Evolutionary conservation across 64 coral and sea anemone species (phyloP), one percentile per base, ranked within the genome.

Genomic region (Actinia equina): DNA sequence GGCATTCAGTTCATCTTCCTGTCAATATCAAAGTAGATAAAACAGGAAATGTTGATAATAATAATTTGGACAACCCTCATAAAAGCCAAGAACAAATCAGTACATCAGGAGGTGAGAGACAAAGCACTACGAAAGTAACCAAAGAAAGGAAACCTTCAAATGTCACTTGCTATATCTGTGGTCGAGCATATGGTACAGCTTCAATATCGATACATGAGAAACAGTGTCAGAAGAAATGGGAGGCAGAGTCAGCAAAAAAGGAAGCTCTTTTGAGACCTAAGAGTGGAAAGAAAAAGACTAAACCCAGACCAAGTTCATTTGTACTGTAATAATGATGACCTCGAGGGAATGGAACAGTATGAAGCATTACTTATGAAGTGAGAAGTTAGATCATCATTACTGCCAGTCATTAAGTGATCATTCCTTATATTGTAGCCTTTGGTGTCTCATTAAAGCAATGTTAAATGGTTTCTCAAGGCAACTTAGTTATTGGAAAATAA

Each of bases 201-300:
- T 99, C 97, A 65, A 92, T 93, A 74, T 84, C 85, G 70, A 93
- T 99, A 59, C 97, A 99, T 59, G 97, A 99, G 64, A 99, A 95
- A 93, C 93, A 99, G 64, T 99, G 97, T 91, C 60, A 88, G 43
- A 98, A 92, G 70, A 98, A 89, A 61, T 86, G 82, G 92, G 77
- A 92, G 41, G 92, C 81, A 56, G 59, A 83, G 0, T 85, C 88
- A 41, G 78, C 84, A 52, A 87, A 77, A 46, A 94, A 91, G 52
- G 89, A 99, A 52, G 88, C 92, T n/a, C 85, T 84, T 57, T 44
- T 85, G 74, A 88, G 70, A 55, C 63, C 77, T 81, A 82, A 65
- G 17, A 94, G 82, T 41, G 82, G 74, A 16, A 87, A 60, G 80
- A 71, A 63, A 84, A 74, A 10, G 3, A 59, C 61, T 37, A 89